These are phyloP conservation scores for Mormoops blainvillei DNA, from an alignment of 2,113 vertebrate genomes.

Conservation along the genomic window DNA sequence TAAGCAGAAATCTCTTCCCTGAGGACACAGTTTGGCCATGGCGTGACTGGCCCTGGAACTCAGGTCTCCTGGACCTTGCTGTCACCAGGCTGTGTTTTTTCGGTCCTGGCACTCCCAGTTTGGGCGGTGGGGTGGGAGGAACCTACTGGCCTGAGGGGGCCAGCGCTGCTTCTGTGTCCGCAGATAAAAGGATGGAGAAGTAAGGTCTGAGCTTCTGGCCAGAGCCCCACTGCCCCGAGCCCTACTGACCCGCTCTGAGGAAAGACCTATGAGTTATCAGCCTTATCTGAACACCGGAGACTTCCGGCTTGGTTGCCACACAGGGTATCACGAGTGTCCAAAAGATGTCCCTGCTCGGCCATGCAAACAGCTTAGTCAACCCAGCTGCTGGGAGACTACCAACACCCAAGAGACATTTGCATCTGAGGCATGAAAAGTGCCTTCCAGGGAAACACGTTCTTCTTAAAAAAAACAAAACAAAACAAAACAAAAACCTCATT, in stretches of 20 bases:
- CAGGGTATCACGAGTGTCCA: neutral
- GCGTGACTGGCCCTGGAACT: neutral
- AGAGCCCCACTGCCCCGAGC: neutral
- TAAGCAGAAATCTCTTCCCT: neutral
- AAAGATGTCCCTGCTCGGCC: neutral
- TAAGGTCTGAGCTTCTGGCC: neutral
- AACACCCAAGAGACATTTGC: neutral
- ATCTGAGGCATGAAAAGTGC: neutral
- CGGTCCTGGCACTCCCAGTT: neutral
- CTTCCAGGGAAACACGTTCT: neutral
- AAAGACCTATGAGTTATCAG: neutral
- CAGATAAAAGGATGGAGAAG: neutral
- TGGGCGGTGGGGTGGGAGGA: neutral
- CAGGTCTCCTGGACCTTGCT: neutral
- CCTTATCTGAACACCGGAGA: neutral
- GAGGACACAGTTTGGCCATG: neutral
- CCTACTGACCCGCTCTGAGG: neutral
- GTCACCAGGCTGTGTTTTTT: neutral
- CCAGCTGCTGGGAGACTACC: neutral
- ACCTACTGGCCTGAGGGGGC: neutral
- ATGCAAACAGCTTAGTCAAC: neutral
- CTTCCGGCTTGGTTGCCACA: neutral
- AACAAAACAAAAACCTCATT: too few species aligned
- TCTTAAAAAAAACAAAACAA: neutral
- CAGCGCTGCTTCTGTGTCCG: neutral